These are phyloP conservation scores for Oreortyx pictus DNA, from an alignment of 2,797 vertebrate species.

Conservation along the genomic window DNA sequence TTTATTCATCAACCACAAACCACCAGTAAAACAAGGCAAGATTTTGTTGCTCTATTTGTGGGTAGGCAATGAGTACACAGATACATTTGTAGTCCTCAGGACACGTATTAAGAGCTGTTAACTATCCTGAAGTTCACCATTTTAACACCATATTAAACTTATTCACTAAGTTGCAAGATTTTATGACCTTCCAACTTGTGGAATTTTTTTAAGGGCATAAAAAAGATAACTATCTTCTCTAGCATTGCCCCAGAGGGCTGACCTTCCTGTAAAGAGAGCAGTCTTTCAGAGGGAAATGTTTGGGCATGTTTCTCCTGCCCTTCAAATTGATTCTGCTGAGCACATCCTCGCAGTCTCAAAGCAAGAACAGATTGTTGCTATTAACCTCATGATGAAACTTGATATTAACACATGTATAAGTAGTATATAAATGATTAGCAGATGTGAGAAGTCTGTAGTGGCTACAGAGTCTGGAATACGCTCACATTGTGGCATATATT, in stretches of 20 bases:
- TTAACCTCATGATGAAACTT: neutral
- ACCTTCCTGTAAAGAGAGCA: neutral
- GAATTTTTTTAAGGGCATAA: neutral
- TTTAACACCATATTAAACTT: neutral
- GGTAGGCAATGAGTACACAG: neutral
- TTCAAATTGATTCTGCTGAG: neutral
- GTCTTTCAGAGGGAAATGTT: neutral
- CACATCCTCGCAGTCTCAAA: neutral
- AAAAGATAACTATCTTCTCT: neutral
- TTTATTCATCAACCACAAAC: neutral
- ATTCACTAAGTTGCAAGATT: neutral
- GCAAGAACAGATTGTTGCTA: neutral
- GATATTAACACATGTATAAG: neutral
- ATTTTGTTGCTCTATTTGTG: slow-evolving; percentile 12
- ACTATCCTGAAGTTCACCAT: neutral
- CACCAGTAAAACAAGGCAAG: neutral
- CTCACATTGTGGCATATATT: neutral
- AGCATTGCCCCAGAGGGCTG: neutral
- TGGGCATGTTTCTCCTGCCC: neutral
- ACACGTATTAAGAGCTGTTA: neutral
- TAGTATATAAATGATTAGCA: neutral
- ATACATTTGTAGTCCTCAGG: neutral
- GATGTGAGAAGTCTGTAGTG: neutral
- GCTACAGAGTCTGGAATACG: neutral
- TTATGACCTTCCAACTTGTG: neutral